Evolutionary conservation across 2,113 vertebrate genomes (phyloP), one percentile per base, ranked within the genome.

Genomic region (Tetraodon nigroviridis): DNA sequence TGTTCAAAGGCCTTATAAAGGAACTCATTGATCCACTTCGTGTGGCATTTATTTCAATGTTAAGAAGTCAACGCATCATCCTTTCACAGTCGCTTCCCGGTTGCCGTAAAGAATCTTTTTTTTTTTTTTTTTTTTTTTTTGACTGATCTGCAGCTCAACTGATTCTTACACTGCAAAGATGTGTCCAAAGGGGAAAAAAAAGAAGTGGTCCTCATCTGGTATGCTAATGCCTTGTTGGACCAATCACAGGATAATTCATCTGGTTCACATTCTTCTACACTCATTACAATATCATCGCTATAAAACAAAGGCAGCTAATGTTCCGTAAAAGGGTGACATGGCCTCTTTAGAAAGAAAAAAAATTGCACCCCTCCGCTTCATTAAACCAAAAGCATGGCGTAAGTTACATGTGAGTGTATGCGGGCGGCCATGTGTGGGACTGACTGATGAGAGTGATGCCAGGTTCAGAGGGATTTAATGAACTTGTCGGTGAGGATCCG

Each of bases 401-500:
- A 32, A 32, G 29, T 32, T 32, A 6, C 29, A 3, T 32, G 29
- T 32, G 29, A 32, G 29, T 32, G 8, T 32, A 32, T 32, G 53
- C 53, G 53, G n/a, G 16, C 47, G 64, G 56, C 64, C 13, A 20
- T 54, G 42, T 62, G 53, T 65, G 46, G 45, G 59, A 66, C 4
- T 75, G 74, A 81, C 69, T 55, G 66, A 73, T 67, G 58, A 51
- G 53, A 63, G 71, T 45, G 49, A 69, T 75, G 55, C 57, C 58
- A 58, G 61, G 52, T 27, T 42, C 16, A 66, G 57, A 21, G 37
- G 44, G 24, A 64, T 84, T 78, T 75, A 81, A 85, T 84, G 67
- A 85, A 81, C 32, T 62, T 44, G 50, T 24, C 44, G 55, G 49
- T 81, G 58, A 69, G 44, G 51, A 76, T 51, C 50, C 63, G 46